Evolutionary conservation across 2,888 invertebrate species (phyloP).

Genomic region (Scaptomyza reducta): DNA sequence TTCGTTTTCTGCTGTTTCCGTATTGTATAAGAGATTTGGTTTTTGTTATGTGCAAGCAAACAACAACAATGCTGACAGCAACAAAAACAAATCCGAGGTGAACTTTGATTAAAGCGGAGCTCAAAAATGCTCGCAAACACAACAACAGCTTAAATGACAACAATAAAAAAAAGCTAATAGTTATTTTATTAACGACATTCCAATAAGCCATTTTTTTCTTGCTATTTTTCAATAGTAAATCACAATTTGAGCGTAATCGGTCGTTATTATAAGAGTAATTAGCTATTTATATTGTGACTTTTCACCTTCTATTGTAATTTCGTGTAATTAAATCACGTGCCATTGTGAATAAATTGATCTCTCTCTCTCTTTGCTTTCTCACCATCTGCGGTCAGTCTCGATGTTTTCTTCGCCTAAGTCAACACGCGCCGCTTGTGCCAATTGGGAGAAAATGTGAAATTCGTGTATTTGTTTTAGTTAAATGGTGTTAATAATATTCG

Average conservation of each 20-base stretch:
- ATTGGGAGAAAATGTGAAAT: not conserved
- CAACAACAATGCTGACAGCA: conserved; percentile 7
- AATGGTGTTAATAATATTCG: not conserved
- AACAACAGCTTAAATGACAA: not conserved
- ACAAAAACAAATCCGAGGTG: conserved; percentile 15
- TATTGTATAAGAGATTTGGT: conserved; percentile 66
- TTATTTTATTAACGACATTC: conserved; percentile 11
- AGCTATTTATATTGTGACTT: not conserved
- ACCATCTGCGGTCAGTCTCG: not conserved
- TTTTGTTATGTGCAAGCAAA: conserved; percentile 54
- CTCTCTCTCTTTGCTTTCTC: not conserved
- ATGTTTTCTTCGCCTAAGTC: not conserved
- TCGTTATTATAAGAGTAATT: not conserved
- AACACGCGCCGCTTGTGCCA: not conserved
- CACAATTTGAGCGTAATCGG: not conserved
- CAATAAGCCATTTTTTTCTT: not conserved
- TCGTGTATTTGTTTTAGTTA: not conserved
- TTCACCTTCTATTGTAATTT: not conserved
- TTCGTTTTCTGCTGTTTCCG: not conserved
- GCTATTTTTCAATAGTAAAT: conserved; percentile 10
- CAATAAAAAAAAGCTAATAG: not conserved
- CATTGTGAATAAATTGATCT: not conserved
- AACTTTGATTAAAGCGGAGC: conserved; percentile 40
- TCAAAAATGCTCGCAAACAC: conserved; percentile 1
- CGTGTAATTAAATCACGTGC: not conserved